A percentile compares a stretch with the other conserved stretches of the same genome.
Evolutionary conservation across 2,888 invertebrate species (phyloP).

Genomic region (Drosophila anomelani): DNA sequence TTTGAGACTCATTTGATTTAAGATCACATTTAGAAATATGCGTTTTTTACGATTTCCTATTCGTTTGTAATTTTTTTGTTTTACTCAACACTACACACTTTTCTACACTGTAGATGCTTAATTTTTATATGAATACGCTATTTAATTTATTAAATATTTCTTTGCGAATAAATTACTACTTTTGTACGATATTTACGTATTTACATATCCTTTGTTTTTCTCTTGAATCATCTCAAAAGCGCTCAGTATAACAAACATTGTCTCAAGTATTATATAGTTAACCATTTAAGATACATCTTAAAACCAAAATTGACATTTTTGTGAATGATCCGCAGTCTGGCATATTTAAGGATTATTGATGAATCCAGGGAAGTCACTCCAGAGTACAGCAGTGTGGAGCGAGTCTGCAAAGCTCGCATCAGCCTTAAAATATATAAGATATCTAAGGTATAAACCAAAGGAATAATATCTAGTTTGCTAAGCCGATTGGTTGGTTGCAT

Average conservation of each 20-base stretch:
- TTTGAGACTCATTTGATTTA: conserved; percentile 46
- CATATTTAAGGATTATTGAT: background rate
- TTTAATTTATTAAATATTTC: conserved; percentile 37
- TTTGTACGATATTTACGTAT: conserved; percentile 32
- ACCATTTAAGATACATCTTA: conserved; percentile 31
- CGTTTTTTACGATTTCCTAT: conserved; percentile 40
- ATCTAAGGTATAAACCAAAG: conserved; percentile 23
- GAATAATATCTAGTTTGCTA: conserved; percentile 16
- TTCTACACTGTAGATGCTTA: background rate
- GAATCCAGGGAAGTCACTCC: background rate
- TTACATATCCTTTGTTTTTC: conserved; percentile 7
- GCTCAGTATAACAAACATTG: conserved; percentile 16
- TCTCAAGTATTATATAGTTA: conserved; percentile 64
- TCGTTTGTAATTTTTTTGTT: conserved; percentile 45
- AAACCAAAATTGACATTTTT: conserved; percentile 13
- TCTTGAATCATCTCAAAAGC: background rate
- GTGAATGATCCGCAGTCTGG: background rate
- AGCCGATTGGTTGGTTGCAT: conserved; percentile 5
- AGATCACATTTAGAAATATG: conserved; percentile 24
- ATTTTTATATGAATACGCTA: conserved; percentile 10
- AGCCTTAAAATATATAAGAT: conserved; percentile 34
- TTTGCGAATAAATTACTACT: conserved; percentile 48
- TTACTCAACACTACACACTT: background rate
- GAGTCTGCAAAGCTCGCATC: conserved; percentile 17
- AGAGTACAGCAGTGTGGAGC: conserved; percentile 15